Percentiles rank a stretch among this genome's conserved stretches.
Conservation (phyloP, 2,797 vertebrate genomes). For the Gorsachius magnificus region DNA sequence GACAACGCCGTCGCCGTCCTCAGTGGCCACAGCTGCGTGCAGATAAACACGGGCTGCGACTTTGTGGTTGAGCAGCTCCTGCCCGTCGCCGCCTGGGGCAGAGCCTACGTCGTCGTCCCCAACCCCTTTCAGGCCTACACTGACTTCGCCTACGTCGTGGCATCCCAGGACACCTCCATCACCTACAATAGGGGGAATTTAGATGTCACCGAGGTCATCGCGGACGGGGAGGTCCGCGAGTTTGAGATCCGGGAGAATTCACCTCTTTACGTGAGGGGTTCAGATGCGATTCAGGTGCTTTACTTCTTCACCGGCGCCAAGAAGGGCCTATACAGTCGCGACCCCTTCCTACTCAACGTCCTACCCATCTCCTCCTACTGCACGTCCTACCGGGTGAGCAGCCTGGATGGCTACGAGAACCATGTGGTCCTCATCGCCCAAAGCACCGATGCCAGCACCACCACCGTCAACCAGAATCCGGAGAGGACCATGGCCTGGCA, state of each 20-base stretch:
- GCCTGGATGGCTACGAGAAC: constrained; percentile 37
- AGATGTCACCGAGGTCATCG: neutral
- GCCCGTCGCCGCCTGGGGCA: constrained; percentile 76
- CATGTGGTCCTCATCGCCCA: constrained; percentile 58
- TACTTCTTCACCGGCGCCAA: constrained; percentile 66
- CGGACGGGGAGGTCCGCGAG: neutral
- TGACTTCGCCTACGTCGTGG: constrained; percentile 70
- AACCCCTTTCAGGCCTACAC: constrained; percentile 15
- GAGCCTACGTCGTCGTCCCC: constrained; percentile 66
- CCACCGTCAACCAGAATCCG: constrained; percentile 26
- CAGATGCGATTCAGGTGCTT: constrained; percentile 71
- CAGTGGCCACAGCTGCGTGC: constrained; percentile 71
- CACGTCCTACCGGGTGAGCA: constrained; percentile 63
- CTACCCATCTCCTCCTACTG: constrained; percentile 64
- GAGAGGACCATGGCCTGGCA: constrained; percentile 24
- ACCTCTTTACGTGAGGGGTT: constrained; percentile 52
- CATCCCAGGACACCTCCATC: constrained; percentile 61
- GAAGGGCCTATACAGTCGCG: neutral
- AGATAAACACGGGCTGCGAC: constrained; percentile 66
- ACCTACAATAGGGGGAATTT: neutral
- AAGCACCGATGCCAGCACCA: neutral
- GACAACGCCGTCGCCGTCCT: constrained; percentile 65
- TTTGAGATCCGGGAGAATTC: neutral
- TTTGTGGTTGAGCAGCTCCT: constrained; percentile 79
- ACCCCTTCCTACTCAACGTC: constrained; percentile 73